phyloP scores from a whole-genome alignment of 2,797 vertebrate genomes.

The Gymnoscopelus braueri region DNA sequence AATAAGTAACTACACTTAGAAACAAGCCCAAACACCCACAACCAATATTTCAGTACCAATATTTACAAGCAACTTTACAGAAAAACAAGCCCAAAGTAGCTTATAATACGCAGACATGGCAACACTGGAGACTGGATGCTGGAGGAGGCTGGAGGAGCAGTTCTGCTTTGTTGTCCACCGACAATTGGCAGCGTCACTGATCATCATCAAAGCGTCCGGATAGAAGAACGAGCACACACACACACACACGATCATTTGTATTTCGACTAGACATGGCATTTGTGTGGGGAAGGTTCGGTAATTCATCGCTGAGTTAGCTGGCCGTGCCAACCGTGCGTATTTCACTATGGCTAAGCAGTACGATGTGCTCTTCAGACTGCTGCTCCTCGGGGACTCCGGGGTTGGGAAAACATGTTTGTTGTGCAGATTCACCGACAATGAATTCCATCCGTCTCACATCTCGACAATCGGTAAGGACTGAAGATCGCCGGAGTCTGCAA shows the following conservation, averaged over 20 bases:
- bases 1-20: no score
- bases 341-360: slow-evolving; percentile 95
- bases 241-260: slow-evolving; percentile 28
- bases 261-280: slow-evolving; percentile 70
- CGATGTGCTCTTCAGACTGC: slow-evolving; percentile 95
- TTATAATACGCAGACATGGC: no score
- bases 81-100: no score
- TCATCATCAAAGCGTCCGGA: neutral
- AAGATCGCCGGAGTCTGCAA: slow-evolving; percentile 13
- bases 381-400: slow-evolving; percentile 96
- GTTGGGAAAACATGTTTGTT: slow-evolving; percentile 98
- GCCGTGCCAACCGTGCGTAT: slow-evolving; percentile 34
- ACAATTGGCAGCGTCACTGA: slow-evolving; percentile 24
- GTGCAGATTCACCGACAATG: slow-evolving; percentile 98
- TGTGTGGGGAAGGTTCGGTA: slow-evolving; percentile 45
- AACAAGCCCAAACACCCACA: no score
- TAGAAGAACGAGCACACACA: slow-evolving; percentile 21
- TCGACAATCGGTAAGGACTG: slow-evolving; percentile 94
- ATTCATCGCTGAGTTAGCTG: slow-evolving; percentile 70
- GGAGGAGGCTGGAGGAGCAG: slow-evolving; percentile 62
- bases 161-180: slow-evolving; percentile 51
- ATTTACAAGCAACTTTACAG: no score
- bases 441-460: slow-evolving; percentile 97
- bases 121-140: no score
- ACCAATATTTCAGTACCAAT: no score